Evolutionary conservation across 2,888 invertebrate genomes (phyloP), one percentile per base, ranked within the genome.

Genomic region (Drosophila eohydei): DNA sequence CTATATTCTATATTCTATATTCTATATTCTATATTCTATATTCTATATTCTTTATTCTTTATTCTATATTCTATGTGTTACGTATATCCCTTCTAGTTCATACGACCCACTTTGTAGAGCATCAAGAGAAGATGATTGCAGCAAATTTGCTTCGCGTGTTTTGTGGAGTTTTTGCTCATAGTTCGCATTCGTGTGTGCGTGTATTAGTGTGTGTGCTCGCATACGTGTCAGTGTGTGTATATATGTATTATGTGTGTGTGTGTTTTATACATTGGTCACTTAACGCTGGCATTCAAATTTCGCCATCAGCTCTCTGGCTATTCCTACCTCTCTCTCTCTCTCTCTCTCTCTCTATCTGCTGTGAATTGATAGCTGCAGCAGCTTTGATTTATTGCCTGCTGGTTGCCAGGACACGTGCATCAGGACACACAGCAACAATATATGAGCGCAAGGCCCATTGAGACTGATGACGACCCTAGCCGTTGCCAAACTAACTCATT

Each of bases 351-450:
- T 12, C 48, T 58, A 43, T 28, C 14, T 75, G 71, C 63, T 75
- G 70, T 71, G 74, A 82, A 85, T 89, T 89, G 89, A 85, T 85
- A 76, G 88, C 82, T 73, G 71, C 71, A 81, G 73, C 62, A 73
- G 59, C 88, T 81, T 89, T 85, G 85, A 85, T 89, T 84, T 89
- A 89, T 89, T 62, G 64, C 77, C 67, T 11, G 56, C 41, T 58
- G 50, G 69, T 56, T 68, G 62, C 41, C 67, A 30, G 70, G 41
- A 56, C 70, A 75, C 57, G 63, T 63, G 70, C 54, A 40, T 54
- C 54, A 50, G 44, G 38, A 57, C 46, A 50, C 54, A 50, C 32
- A 32, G 32, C 30, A 28, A 8, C 38, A 36, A 36, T 26, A 52
- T 54, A 40, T 62, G 62, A 59, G 43, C 26, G 34, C 26, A n/a